Percentiles rank a stretch among this genome's conserved stretches.
Evolutionary conservation across 2,113 vertebrate genomes (phyloP).

Genomic region (Chaetorhynchus papuensis): DNA sequence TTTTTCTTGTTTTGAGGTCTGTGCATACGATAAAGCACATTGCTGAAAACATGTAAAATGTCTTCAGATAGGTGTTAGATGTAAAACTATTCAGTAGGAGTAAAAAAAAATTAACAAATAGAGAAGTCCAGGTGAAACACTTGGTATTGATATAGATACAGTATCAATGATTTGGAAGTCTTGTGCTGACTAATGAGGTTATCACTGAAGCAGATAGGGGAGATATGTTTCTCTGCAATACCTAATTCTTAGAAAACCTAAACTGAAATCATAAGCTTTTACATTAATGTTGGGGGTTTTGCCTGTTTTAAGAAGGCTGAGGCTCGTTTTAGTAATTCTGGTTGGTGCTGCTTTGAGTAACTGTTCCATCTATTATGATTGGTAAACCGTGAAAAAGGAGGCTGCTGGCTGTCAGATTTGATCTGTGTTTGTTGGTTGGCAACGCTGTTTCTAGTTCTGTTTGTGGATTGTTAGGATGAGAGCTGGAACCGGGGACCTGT

Average conservation of each 20-base stretch:
- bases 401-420: not conserved
- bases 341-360: not conserved
- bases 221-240: not conserved
- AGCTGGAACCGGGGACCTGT: not conserved
- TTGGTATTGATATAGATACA: not conserved
- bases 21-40: not conserved
- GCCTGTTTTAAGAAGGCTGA: not conserved
- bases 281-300: accelerated
- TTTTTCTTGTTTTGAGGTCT: not conserved
- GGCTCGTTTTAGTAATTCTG: not conserved
- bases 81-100: not conserved
- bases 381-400: not conserved
- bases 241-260: not conserved
- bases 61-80: not conserved
- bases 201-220: not conserved
- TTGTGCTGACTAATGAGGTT: not conserved
- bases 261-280: not conserved
- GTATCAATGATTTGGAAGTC: not conserved
- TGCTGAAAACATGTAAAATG: not conserved
- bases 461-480: not conserved
- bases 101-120: not conserved
- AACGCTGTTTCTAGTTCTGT: not conserved
- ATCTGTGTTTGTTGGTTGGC: not conserved
- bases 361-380: not conserved
- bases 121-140: not conserved